Evolutionary conservation across 2,888 invertebrate species (phyloP).

Genomic region (Ephialtes manifestator): DNA sequence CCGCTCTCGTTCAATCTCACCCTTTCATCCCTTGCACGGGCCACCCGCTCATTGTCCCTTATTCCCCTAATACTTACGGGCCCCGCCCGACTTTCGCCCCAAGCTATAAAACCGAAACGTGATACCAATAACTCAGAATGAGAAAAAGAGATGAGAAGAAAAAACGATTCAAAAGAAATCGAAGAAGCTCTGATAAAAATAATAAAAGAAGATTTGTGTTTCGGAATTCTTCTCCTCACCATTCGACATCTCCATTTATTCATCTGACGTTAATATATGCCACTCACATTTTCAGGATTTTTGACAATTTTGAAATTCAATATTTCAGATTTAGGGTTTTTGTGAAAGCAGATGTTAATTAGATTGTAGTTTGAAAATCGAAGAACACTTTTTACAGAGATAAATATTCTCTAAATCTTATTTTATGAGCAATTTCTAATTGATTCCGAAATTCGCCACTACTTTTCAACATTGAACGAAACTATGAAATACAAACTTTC

Average conservation of each 20-base stretch:
- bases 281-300: neutral
- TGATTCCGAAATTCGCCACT: too few relatives aligned
- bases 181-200: neutral
- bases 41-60: conserved; percentile 33
- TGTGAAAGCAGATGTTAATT: neutral
- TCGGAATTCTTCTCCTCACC: neutral
- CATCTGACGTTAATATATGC: neutral
- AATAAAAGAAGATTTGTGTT: conserved; percentile 5
- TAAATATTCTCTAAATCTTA: neutral
- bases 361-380: neutral
- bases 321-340: too few relatives aligned
- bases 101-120: conserved; percentile 42
- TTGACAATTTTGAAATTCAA: neutral
- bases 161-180: neutral
- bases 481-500: neutral
- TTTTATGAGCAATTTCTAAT: neutral
- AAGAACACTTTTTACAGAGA: neutral
- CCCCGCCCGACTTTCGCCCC: conserved; percentile 37
- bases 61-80: conserved; percentile 31
- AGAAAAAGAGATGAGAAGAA: conserved; percentile 36
- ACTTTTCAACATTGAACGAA: neutral
- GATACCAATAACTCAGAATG: conserved; percentile 24
- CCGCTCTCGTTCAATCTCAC: conserved; percentile 54
- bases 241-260: neutral
- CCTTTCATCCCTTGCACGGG: conserved; percentile 6